Evolutionary conservation across 1,140 invertebrate genomes (phyloP).

Genomic region (Geopemphigus sp.): DNA sequence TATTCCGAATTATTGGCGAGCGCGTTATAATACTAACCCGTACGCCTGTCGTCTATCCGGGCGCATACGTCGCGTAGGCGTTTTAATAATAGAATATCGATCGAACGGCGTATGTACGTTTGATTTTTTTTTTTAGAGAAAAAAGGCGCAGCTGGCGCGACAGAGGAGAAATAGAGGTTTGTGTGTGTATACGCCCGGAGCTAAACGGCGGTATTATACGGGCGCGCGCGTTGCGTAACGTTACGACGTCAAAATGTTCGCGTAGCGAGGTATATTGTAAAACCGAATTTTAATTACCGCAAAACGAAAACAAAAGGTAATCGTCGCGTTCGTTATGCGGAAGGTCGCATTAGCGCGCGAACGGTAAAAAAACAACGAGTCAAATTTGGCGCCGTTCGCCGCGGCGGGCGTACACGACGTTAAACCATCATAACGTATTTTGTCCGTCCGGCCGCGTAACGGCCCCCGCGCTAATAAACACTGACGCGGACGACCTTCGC

Average conservation of each 20-base stretch:
- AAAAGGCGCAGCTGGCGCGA: no score
- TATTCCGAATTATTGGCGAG: background rate
- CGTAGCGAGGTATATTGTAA: background rate
- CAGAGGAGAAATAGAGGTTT: background rate
- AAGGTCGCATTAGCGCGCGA: background rate
- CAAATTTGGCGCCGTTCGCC: slow-evolving; percentile 4
- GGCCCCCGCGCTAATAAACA: background rate
- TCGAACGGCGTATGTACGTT: background rate
- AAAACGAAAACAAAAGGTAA: background rate
- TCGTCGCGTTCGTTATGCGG: slow-evolving; percentile 25
- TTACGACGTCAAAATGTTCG: background rate
- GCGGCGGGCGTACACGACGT: background rate
- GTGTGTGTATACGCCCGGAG: no score
- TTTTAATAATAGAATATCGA: background rate
- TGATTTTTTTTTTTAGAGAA: background rate
- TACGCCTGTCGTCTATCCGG: no score
- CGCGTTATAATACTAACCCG: no score
- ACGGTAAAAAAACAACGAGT: background rate
- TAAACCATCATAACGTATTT: background rate
- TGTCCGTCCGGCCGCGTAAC: background rate
- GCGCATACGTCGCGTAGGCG: background rate
- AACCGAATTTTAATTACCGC: background rate
- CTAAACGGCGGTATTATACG: background rate
- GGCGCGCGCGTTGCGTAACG: no score
- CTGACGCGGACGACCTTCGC: slow-evolving; percentile 30